A percentile compares a stretch with the other conserved stretches of the same genome.
Evolutionary conservation across 1,140 invertebrate species (phyloP).

Genomic region (Bilobella aurantiaca): DNA sequence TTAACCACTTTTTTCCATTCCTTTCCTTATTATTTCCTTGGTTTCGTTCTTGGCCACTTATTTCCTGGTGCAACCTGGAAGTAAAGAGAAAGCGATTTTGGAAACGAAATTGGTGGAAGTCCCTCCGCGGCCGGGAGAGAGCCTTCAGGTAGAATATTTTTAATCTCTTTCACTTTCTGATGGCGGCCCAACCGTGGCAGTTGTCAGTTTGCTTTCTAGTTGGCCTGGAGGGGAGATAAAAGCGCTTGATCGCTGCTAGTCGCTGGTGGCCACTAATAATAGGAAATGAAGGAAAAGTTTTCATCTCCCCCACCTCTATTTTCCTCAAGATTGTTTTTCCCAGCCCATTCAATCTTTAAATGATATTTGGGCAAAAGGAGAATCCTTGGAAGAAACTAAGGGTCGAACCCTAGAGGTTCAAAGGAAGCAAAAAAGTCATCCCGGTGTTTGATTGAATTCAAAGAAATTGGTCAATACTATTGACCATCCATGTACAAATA

Average conservation of each 20-base stretch:
- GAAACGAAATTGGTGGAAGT: neutral
- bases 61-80: neutral
- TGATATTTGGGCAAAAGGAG: neutral
- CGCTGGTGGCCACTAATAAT: neutral
- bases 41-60: too few relatives aligned
- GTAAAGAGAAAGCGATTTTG: neutral
- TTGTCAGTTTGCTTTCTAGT: too few relatives aligned
- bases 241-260: neutral
- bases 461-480: too few relatives aligned
- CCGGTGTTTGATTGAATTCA: neutral
- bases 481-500: too few relatives aligned
- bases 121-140: neutral
- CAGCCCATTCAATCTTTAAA: constrained; percentile 2
- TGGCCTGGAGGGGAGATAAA: too few relatives aligned
- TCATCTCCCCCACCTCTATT: neutral
- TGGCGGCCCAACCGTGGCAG: too few relatives aligned
- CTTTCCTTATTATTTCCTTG: neutral
- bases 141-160: constrained; percentile 3
- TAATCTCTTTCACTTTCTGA: neutral
- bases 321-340: constrained; percentile 7
- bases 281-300: neutral
- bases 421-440: too few relatives aligned
- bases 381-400: neutral
- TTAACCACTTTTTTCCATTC: neutral
- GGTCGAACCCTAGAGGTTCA: neutral